Conservation (phyloP, 2,888 invertebrate species). For the Dasypolia templi region DNA sequence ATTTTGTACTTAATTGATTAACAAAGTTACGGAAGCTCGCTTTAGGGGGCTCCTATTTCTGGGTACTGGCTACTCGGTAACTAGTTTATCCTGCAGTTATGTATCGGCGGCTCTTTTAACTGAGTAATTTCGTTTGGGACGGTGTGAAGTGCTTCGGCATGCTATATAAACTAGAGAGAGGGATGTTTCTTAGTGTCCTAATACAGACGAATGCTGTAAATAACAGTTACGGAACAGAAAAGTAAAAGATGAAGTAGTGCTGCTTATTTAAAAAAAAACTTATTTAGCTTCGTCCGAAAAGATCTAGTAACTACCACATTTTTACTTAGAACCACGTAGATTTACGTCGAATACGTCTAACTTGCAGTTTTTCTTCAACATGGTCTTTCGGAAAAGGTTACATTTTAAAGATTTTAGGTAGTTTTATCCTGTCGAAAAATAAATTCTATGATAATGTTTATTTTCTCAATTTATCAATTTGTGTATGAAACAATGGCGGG, state of each 20-base stretch:
- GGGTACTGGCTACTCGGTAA: conserved; percentile 36
- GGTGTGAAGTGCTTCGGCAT: conserved; percentile 20
- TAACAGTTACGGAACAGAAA: neutral
- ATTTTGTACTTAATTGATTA: conserved; percentile 61
- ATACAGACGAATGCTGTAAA: neutral
- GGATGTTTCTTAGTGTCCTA: neutral
- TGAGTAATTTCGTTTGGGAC: conserved; percentile 2
- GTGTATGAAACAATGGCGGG: too few species aligned
- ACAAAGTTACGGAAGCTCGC: conserved; percentile 56
- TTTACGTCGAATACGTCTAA: neutral
- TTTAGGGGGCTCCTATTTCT: conserved; percentile 34
- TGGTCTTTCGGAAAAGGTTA: neutral
- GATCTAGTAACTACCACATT: neutral
- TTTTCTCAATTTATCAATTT: too few species aligned
- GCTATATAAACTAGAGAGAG: neutral
- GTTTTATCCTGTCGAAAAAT: too few species aligned
- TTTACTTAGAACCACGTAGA: neutral
- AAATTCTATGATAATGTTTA: too few species aligned
- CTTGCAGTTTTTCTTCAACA: neutral
- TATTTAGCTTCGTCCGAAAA: neutral
- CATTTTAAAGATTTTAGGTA: neutral
- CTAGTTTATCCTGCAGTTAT: conserved; percentile 50
- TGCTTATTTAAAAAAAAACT: neutral
- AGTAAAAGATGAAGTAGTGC: neutral
- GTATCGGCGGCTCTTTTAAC: conserved; percentile 35